phyloP scores from a whole-genome alignment of 2,888 invertebrate genomes.

The Patella ulyssiponensis region DNA sequence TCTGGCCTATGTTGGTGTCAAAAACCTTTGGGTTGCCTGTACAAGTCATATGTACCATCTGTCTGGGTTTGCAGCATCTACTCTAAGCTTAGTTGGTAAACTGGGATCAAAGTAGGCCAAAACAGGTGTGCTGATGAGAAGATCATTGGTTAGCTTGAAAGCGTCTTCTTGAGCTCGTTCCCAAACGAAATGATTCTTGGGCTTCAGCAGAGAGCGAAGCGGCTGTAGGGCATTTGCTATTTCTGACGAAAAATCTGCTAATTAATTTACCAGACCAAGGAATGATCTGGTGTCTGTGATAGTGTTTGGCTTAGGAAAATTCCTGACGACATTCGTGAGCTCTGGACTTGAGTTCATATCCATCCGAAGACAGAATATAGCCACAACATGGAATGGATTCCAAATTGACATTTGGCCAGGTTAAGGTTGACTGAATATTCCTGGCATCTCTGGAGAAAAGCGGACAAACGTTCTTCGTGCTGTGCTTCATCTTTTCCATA shows the following conservation, averaged over 20 bases:
- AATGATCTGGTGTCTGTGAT: neutral
- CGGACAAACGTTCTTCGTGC: neutral
- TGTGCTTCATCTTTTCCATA: neutral
- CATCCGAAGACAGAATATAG: neutral
- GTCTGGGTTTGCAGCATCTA: neutral
- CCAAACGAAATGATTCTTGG: neutral
- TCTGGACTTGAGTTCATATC: neutral
- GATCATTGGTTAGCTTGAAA: neutral
- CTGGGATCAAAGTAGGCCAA: neutral
- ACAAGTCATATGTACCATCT: neutral
- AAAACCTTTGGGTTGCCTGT: neutral
- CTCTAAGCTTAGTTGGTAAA: neutral
- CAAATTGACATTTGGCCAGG: constrained; percentile 2
- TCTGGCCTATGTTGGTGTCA: neutral
- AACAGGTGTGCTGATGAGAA: neutral
- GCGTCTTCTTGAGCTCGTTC: neutral
- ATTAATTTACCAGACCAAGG: neutral
- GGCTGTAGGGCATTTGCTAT: neutral
- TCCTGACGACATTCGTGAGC: neutral
- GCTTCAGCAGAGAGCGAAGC: neutral
- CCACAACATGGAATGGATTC: neutral
- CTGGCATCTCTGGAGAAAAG: neutral
- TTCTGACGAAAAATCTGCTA: neutral
- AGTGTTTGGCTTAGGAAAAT: neutral
- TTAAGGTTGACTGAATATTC: neutral